Evolutionary conservation across 2,797 vertebrate genomes (phyloP).

Genomic region (Cossypha niveicapilla): DNA sequence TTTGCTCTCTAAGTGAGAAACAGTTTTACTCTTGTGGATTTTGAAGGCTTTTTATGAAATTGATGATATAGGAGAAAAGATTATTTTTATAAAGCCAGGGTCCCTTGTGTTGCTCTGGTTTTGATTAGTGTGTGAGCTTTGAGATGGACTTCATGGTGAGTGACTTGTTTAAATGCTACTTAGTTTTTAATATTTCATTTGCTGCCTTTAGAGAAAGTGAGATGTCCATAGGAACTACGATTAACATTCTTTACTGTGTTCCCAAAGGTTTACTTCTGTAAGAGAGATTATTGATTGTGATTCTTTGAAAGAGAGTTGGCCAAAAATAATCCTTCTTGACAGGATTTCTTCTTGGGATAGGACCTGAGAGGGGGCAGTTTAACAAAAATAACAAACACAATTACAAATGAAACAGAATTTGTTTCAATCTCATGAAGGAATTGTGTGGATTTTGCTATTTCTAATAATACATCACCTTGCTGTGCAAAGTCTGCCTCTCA

Average conservation of each 20-base stretch:
- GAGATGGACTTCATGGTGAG: slow-evolving; percentile 44
- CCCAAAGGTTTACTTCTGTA: slow-evolving; percentile 32
- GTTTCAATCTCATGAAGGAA: slow-evolving; percentile 32
- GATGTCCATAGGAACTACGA: slow-evolving; percentile 24
- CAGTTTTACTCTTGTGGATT: slow-evolving; percentile 43
- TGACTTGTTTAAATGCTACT: slow-evolving; percentile 49
- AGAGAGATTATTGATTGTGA: slow-evolving; percentile 51
- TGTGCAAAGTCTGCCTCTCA: slow-evolving; percentile 29
- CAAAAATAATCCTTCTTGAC: slow-evolving; percentile 57
- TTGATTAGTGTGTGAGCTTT: slow-evolving; percentile 50
- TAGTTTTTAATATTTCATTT: slow-evolving; percentile 59
- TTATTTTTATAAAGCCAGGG: slow-evolving; percentile 50
- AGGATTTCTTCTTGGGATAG: slow-evolving; percentile 24
- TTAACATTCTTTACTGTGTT: slow-evolving; percentile 8
- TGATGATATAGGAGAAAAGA: slow-evolving; percentile 47
- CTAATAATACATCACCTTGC: slow-evolving; percentile 42
- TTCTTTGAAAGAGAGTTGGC: slow-evolving; percentile 43
- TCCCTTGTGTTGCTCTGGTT: slow-evolving; percentile 46
- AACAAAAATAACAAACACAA: slow-evolving; percentile 35
- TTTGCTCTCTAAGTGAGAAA: slow-evolving; percentile 1
- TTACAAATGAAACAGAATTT: slow-evolving; percentile 45
- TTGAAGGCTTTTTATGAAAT: slow-evolving; percentile 56
- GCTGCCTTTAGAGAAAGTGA: slow-evolving; percentile 51
- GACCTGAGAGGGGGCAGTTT: slow-evolving; percentile 20
- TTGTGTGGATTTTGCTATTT: not conserved